Evolutionary conservation across 2,797 vertebrate genomes (phyloP), one percentile per base, ranked within the genome.

Genomic region (Paratrypauchen microcephalus): DNA sequence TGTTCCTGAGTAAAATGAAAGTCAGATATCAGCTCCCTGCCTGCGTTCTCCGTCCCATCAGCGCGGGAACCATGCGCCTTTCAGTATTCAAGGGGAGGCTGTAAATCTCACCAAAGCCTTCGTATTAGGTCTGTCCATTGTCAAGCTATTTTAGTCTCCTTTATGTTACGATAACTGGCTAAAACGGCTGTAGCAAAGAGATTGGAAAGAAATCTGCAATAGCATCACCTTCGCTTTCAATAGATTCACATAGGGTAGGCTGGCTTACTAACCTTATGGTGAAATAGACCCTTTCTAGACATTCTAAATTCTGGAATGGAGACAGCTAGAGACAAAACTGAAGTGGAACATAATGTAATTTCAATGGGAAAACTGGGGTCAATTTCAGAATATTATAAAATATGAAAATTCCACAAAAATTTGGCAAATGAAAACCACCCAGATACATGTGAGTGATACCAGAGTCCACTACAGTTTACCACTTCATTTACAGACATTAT

Each of bases 51-150:
- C 52, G 58, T 60, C 19, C 3, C 32, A 83, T 81, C 81, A 45
- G 72, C 75, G 73, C 61, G 24, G 74, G 62, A 76, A 74, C 69
- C 0, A 41, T 76, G 45, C 72, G 73, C 61, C 61, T 28, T 74
- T 75, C 77, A 72, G 73, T 60, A 16, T 77, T 80, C 61, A 76
- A 74, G 75, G 23, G 65, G 0, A 66, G 77, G 77, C 79, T 65
- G 75, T 88, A 82, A 87, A 83, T 88, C 80, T 79, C 66, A 32
- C 79, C 67, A 50, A 76, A 76, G 75, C 74, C 55, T 21, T 50
- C 2, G 5, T 55, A 72, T 71, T 41, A 45, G 2, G 7, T 65
- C 57, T 41, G 39, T 70, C 78, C 75, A 69, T 65, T 68, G 59
- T 62, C 12, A 36, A 59, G 74, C 72, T 72, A 75, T 82, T 84